Base-by-base conservation (phyloP, 2,113 vertebrate genomes). In the Eretmodus cyanostictus region DNA sequence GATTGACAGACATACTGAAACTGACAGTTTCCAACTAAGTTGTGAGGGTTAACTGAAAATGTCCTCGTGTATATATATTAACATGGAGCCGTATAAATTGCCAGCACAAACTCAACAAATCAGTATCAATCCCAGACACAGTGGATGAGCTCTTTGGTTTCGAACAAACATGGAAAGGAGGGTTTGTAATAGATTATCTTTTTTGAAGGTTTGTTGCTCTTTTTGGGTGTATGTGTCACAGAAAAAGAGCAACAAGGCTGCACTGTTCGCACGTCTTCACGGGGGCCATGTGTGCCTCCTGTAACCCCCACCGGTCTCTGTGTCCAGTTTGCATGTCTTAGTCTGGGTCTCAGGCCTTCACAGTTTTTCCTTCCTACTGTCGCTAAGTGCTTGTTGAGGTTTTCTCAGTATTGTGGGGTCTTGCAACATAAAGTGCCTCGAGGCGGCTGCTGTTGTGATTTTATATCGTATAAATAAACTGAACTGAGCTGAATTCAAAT, bases 131-230 rank as follows among this genome's bases (percentile, higher is more conserved):
- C 7, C 61, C 34, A 66, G 61, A 66, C 61, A 7, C 6, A 4
- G 17, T 1, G 61, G 31, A 34, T 36, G 9, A 63, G 31, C 61
- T n/a, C 61, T 66, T 0, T 63, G 31, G 61, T 38, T 66, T 66
- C 0, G 3, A 5, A n/a, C 16, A 29, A 19, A 12, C 17, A 0
- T 38, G 34, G 34, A 68, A 2, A 3, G 19, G 6, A 38, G 34
- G 7, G 34, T 38, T 66, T 38, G 19, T n/a, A n/a, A n/a, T 38
- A n/a, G 55, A 29, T 29, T 9, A 57, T 57, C 2, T 55, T 27
- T 55, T 55, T 27, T 55, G 6, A 55, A 55, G 53, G 53, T 55
- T 55, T 55, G 11, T 12, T 55, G 53, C 1, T 55, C 22, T 27
- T 55, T 27, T 55, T 55, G 6, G 4, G 22, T 55, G 22, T 55